Evolutionary conservation across 2,888 invertebrate species (phyloP).

Genomic region (Yponomeuta cagnagella): DNA sequence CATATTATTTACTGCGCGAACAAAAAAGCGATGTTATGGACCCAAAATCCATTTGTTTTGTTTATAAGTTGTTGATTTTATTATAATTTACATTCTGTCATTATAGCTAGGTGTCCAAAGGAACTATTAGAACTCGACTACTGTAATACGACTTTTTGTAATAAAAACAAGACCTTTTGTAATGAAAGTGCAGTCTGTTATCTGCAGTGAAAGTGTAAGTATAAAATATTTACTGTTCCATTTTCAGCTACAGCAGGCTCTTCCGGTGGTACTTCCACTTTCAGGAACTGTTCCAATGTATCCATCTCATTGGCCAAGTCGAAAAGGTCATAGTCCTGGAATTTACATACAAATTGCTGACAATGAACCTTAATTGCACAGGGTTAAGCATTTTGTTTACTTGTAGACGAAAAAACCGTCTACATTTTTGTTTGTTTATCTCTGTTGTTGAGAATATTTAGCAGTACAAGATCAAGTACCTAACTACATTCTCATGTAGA

Average conservation of each 20-base stretch:
- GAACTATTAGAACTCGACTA: too few relatives aligned
- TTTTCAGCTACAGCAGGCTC: constrained; percentile 39
- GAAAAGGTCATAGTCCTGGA: constrained; percentile 94
- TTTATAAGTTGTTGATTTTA: too few relatives aligned
- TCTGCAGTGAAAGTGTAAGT: not conserved
- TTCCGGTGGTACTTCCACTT: constrained; percentile 79
- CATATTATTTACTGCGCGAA: too few relatives aligned
- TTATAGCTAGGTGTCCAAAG: too few relatives aligned
- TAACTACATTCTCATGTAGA: not conserved
- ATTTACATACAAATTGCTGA: constrained; percentile 19
- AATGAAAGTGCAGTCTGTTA: not conserved
- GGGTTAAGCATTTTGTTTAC: not conserved
- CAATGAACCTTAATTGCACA: not conserved
- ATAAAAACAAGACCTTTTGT: too few relatives aligned
- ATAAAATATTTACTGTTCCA: constrained; percentile 17
- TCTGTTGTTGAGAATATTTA: not conserved
- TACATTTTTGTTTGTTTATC: not conserved
- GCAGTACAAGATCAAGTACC: not conserved
- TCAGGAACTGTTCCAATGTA: constrained; percentile 90
- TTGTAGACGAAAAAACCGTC: not conserved
- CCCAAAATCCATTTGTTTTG: too few relatives aligned
- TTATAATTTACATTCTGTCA: too few relatives aligned
- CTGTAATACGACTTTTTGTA: too few relatives aligned
- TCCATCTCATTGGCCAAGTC: constrained; percentile 94
- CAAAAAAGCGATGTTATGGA: too few relatives aligned